phyloP scores from a whole-genome alignment of 2,888 invertebrate genomes.

The Galeruca laticollis region DNA sequence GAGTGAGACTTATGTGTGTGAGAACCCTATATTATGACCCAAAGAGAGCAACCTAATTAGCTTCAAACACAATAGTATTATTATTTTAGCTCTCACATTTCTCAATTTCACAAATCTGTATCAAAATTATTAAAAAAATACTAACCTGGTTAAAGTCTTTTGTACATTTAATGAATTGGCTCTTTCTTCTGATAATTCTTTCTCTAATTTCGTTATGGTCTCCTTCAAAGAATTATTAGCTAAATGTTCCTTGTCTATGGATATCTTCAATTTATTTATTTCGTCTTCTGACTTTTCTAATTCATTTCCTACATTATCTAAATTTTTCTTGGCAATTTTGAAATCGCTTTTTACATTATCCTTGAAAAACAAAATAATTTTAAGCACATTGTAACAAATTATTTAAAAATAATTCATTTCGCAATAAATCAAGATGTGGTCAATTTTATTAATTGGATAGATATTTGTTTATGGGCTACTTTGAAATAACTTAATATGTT shows the following conservation, averaged over 20 bases:
- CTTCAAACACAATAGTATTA: no score
- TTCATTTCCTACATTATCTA: constrained; percentile 65
- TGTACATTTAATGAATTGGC: constrained; percentile 67
- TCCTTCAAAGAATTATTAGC: constrained; percentile 69
- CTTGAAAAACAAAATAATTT: constrained; percentile 49
- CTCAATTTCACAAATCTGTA: no score
- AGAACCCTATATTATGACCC: no score
- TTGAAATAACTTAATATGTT: constrained; percentile 10
- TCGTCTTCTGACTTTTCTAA: constrained; percentile 69
- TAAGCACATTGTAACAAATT: background rate
- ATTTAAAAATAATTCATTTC: background rate
- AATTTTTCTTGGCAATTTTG: constrained; percentile 63
- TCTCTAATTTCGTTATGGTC: constrained; percentile 69
- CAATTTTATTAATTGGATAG: background rate
- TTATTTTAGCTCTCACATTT: no score
- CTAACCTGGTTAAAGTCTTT: constrained; percentile 64
- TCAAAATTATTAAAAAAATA: no score
- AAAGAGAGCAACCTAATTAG: no score
- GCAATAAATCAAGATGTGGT: background rate
- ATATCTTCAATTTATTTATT: constrained; percentile 67
- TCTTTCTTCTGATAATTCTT: constrained; percentile 69
- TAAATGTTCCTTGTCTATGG: constrained; percentile 71
- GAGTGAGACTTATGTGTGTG: no score
- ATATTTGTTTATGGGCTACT: no score
- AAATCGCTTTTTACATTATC: constrained; percentile 61